phyloP scores from a whole-genome alignment of 2,888 invertebrate genomes.

The Halocaridina rubra region DNA sequence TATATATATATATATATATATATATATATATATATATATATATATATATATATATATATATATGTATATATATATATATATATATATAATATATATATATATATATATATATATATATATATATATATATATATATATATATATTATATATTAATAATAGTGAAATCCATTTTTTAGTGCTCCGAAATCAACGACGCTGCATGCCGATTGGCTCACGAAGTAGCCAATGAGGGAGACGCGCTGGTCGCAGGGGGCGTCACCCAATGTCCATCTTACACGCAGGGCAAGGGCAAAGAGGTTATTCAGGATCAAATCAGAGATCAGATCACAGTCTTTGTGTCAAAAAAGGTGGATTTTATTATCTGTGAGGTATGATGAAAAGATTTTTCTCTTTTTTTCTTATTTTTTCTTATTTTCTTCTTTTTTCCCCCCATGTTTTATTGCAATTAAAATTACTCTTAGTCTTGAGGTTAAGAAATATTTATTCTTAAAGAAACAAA shows the following conservation, averaged over 20 bases:
- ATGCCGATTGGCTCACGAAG: slow-evolving; percentile 67
- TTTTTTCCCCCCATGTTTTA: too few species aligned
- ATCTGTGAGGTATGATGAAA: slow-evolving; percentile 67
- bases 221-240: slow-evolving; percentile 68
- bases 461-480: too few species aligned
- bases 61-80: not conserved
- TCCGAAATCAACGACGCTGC: slow-evolving; percentile 67
- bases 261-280: slow-evolving; percentile 68
- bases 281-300: slow-evolving; percentile 65
- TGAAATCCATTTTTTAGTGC: slow-evolving; percentile 41
- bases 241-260: slow-evolving; percentile 68
- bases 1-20: not conserved
- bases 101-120: not conserved
- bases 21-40: not conserved
- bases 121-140: not conserved
- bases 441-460: too few species aligned
- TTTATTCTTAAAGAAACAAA: too few species aligned
- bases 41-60: not conserved
- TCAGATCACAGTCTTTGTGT: slow-evolving; percentile 68
- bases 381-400: not conserved
- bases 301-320: slow-evolving; percentile 67
- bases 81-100: not conserved
- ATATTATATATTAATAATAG: not conserved
- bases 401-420: too few species aligned
- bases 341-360: slow-evolving; percentile 68